Evolutionary conservation across 2,888 invertebrate genomes (phyloP), one percentile per base, ranked within the genome.

Genomic region (Elegia similella): DNA sequence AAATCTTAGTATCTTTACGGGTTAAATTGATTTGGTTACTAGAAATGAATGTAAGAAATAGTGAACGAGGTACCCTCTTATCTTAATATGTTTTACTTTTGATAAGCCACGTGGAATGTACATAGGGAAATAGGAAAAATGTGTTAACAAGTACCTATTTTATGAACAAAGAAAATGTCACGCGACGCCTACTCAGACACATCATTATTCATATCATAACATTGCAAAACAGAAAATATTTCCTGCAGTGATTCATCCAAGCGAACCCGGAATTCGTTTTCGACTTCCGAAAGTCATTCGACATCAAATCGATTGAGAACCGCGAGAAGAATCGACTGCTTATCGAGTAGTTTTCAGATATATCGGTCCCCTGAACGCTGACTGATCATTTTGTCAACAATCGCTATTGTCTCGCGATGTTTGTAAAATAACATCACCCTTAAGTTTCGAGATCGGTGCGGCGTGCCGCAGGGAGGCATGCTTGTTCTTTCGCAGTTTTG

Each of bases 361-460:
- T 78, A 76, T 74, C 69, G 62, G 65, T 66, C 60, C 65, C 60
- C 70, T 69, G 75, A 75, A 75, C 69, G 84, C 86, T 86, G 85
- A 86, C 78, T 69, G 63, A 62, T 66, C 69, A 75, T 70, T 77
- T 76, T 75, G 79, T 80, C 80, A 84, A 88, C 88, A 88, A 88
- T 83, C 72, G 74, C 77, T 77, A 88, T 88, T 88, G 88, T 88
- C 73, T 80, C 66, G 59, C 55, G 60, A 65, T 85, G 82, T 86
- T 86, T 87, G 82, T 23, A 81, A 85, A 87, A 87, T 80, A 86
- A 72, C 72, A 73, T 70, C 82, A 75, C 81, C 77, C 78, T 77
- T 59, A 69, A 67, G 69, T 67, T 68, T 70, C 66, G 65, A 72
- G 72, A 73, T 65, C 15, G 38, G 16, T 13, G 17, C 29, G 54